Base-by-base conservation (phyloP, 2,113 vertebrate genomes). In the Malurus cyaneus region DNA sequence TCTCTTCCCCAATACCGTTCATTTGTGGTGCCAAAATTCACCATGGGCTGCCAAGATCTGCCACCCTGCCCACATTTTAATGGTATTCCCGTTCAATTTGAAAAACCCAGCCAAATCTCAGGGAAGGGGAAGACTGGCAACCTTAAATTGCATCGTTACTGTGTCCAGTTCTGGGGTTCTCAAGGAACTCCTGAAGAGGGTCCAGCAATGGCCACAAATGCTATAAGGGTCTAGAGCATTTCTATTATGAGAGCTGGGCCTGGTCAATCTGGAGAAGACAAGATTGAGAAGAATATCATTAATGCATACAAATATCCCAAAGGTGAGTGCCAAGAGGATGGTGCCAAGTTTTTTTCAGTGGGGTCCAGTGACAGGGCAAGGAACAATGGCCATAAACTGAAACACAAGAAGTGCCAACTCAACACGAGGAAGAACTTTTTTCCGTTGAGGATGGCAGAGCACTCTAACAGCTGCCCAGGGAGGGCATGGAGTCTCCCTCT, bases 61-160 rank as follows among this genome's bases (percentile, higher is more conserved):
- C 41, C 47, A 16, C 17, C 5, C 9, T 24, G 3, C 19, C 34
- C 31, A 2, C 4, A 4, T 1, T 2, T 57, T 11, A 21, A 25
- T 32, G 23, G 41, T 4, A 15, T 24, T 44, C 8, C 15, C 0
- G 0, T 59, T 80, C 20, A 42, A 8, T n/a, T 18, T 47, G 12
- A 39, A 32, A 54, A 53, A 67, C 17, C 21, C 34, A 59, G 46
- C 14, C 36, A 69, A 47, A 62, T 25, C 41, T 9, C 6, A 5
- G 72, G 24, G 70, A 74, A 32, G 23, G 18, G n/a, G 15, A 20
- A 24, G 25, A 17, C 4, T 9, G 11, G 28, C 34, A 80, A 20
- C 42, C 52, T 52, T 5, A 17, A 13, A 9, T 42, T 41, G 17
- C 34, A 49, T 20, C 54, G 34, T 76, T 47, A 21, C 29, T 18